A percentile compares a stretch with the other conserved stretches of the same genome.
Conservation (phyloP, 64 coral and sea anemone species). For the Pachyseris speciosa region DNA sequence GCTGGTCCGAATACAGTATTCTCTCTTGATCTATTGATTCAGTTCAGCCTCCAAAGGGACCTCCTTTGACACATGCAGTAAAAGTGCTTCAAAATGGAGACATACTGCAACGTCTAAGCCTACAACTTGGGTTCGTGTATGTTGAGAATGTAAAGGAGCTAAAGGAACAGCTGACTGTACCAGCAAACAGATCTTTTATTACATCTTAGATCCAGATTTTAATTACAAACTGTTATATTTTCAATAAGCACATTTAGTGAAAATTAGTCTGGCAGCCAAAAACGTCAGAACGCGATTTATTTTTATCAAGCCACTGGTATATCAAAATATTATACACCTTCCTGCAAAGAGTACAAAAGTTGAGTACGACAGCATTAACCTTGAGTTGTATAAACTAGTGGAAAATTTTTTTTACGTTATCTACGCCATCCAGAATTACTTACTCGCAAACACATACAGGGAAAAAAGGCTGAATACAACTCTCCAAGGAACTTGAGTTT, state of each 20-base stretch:
- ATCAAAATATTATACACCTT: constrained; percentile 40
- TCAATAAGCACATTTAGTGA: neutral
- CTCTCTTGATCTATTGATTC: too few species aligned
- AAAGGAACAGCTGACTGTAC: too few species aligned
- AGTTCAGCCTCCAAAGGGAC: too few species aligned
- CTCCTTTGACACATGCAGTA: too few species aligned
- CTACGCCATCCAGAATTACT: neutral
- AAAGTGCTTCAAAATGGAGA: too few species aligned
- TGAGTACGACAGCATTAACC: neutral
- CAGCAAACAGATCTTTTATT: neutral
- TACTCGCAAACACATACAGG: neutral
- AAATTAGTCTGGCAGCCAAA: neutral
- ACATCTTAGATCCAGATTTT: neutral
- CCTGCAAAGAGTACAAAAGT: constrained; percentile 3
- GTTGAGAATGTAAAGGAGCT: too few species aligned
- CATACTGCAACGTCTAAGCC: too few species aligned
- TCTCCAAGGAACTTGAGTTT: too few species aligned
- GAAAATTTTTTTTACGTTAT: neutral
- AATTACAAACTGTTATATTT: neutral
- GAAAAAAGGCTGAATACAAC: too few species aligned
- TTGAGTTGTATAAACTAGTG: neutral
- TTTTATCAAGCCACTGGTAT: neutral
- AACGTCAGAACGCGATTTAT: neutral
- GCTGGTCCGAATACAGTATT: too few species aligned
- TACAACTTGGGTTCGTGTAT: too few species aligned